These are phyloP conservation scores for Edolisoma coerulescens DNA, from an alignment of 2,113 vertebrate genomes.

Conservation along the genomic window DNA sequence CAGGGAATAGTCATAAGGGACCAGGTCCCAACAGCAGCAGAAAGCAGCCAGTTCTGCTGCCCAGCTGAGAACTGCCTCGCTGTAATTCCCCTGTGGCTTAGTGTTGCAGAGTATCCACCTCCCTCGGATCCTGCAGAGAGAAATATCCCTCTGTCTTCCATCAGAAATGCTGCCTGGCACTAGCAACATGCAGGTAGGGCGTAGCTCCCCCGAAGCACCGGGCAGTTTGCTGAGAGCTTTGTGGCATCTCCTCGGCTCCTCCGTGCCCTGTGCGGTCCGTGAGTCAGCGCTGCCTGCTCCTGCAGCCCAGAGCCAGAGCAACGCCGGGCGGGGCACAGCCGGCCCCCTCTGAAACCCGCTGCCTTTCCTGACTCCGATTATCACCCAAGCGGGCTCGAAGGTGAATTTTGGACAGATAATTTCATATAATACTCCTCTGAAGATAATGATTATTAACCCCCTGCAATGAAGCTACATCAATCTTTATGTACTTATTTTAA, in stretches of 20 bases:
- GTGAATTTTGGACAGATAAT: conserved; percentile 35
- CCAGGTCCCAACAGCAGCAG: background rate
- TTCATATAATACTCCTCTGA: conserved; percentile 1
- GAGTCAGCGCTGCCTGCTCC: background rate
- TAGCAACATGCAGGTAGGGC: background rate
- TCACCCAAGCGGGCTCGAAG: background rate
- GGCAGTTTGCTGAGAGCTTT: background rate
- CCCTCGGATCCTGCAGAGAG: background rate
- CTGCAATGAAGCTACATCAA: background rate
- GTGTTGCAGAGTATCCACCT: rapidly evolving
- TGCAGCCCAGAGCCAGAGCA: background rate
- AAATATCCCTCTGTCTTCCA: background rate
- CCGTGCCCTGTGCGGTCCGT: rapidly evolving
- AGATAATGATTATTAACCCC: conserved; percentile 18
- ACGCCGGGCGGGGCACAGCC: background rate
- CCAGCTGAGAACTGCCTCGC: background rate
- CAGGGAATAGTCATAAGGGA: background rate
- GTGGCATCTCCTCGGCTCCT: background rate
- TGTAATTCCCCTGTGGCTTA: background rate
- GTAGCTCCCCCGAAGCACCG: rapidly evolving
- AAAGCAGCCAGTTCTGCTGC: background rate
- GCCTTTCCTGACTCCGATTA: background rate
- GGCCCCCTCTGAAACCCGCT: background rate
- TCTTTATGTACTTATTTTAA: conserved; percentile 6
- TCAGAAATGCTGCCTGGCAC: background rate